Evolutionary conservation across 1,140 invertebrate species (phyloP), one percentile per base, ranked within the genome.

Genomic region (Heterodera carotae): DNA sequence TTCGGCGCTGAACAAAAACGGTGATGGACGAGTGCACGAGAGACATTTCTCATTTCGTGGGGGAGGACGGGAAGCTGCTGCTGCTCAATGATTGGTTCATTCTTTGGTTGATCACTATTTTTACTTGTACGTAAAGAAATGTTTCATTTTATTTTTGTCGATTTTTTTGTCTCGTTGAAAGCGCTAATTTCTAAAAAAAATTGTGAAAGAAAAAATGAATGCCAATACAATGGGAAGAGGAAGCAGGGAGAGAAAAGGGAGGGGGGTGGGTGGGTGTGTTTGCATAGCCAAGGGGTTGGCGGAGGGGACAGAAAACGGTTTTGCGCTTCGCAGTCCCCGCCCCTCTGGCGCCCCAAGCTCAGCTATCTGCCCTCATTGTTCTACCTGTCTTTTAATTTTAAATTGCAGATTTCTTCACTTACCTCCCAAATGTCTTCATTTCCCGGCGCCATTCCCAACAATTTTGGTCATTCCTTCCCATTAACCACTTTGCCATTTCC

Each of bases 361-460:
- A n/a, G 2, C 22, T 18, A 22, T 56, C 22, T 43, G 6, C 12
- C 39, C 6, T 43, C 12, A 8, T 43, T 43, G 39, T 43, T 43
- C 12, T 56, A 56, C 8, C 48, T 18, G 15, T 56, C 22, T 56
- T 56, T 56, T 56, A 15, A 56, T 4, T 56, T 66, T 66, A 12
- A 0, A 29, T 66, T 27, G n/a, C 27, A 66, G 3, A 8, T 66
- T 66, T 66, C 3, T n/a, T 34, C 62, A 8, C 15, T 10, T 62
- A 15, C 3, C 27, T 29, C 7, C 7, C 6, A 66, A 72, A 59
- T 56, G 48, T 59, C 59, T 22, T 29, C 18, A 12, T 72, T 72
- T 48, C 59, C 39, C 22, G n/a, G n/a, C n/a, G 43, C n/a, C 5
- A 33, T 25, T 29, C 71, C n/a, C 56, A 62, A 73, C 7, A 73